These are phyloP conservation scores for Gnathonemus echidnorhynchus DNA, from an alignment of 2,113 vertebrate genomes.

Conservation along the genomic window DNA sequence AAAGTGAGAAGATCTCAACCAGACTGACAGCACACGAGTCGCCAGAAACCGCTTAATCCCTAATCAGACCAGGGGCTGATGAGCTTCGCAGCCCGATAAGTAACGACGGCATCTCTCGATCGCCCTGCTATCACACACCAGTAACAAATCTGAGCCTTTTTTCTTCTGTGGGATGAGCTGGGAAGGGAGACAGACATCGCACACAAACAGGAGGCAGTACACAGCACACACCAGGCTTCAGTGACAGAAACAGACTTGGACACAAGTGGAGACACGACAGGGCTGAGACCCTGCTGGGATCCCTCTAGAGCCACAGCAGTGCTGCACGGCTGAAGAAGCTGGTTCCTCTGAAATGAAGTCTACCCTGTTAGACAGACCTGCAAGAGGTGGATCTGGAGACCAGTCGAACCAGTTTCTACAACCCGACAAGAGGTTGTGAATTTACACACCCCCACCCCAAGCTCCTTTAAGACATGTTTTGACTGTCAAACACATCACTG, in stretches of 20 bases:
- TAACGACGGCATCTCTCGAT: neutral
- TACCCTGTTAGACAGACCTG: neutral
- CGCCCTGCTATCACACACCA: neutral
- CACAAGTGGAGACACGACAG: neutral
- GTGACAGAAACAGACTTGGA: neutral
- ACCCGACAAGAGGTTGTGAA: neutral
- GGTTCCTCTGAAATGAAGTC: neutral
- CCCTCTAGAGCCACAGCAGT: neutral
- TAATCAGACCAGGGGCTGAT: neutral
- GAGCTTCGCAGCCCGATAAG: neutral
- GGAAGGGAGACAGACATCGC: neutral
- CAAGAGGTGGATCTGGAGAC: conserved; percentile 16
- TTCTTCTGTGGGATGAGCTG: neutral
- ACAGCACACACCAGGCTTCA: neutral
- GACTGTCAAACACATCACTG: neutral
- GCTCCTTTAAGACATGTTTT: neutral
- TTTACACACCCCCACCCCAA: neutral
- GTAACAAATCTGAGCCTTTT: neutral
- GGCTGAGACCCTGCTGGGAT: neutral
- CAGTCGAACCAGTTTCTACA: conserved; percentile 27
- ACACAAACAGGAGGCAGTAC: neutral
- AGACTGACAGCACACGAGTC: neutral
- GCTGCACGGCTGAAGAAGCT: neutral
- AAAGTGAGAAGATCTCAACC: neutral
- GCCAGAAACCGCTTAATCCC: neutral